Conservation (phyloP, 2,888 invertebrate genomes). For the Ischnura elegans region DNA sequence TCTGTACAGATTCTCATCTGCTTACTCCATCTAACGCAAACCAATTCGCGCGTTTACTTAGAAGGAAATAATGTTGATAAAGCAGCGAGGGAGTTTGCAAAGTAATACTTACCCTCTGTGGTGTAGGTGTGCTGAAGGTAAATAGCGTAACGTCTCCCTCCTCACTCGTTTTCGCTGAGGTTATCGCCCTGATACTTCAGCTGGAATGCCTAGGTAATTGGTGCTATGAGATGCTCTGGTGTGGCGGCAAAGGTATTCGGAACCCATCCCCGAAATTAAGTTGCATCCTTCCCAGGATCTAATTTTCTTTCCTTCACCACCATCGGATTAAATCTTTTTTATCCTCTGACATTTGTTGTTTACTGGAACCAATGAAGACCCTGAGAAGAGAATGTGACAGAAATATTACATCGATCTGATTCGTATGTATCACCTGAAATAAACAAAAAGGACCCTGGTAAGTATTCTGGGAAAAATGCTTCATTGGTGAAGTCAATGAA, state of each 20-base stretch:
- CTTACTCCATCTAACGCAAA: background rate
- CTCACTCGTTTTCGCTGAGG: background rate
- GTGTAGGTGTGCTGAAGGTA: background rate
- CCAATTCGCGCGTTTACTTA: background rate
- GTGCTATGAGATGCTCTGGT: slow-evolving; percentile 1
- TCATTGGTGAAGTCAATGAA: too few relatives aligned
- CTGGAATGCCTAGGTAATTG: background rate
- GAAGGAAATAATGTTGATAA: background rate
- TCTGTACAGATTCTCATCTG: background rate
- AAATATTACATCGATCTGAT: too few relatives aligned
- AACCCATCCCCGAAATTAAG: background rate
- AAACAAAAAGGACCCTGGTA: too few relatives aligned
- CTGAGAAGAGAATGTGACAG: too few relatives aligned
- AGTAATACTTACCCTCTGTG: background rate
- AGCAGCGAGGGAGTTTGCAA: background rate
- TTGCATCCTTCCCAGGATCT: background rate
- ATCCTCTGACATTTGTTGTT: too few relatives aligned
- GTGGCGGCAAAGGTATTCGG: background rate
- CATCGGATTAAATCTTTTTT: too few relatives aligned
- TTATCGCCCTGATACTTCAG: slow-evolving; percentile 1
- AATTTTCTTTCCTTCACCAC: background rate
- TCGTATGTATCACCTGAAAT: too few relatives aligned
- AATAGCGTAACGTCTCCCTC: slow-evolving; percentile 20
- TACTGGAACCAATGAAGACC: too few relatives aligned
- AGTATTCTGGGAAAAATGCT: too few relatives aligned